Percentiles rank a stretch among this genome's conserved stretches.
Evolutionary conservation across 2,113 vertebrate genomes (phyloP).

Genomic region (Tragelaphus buxtoni): DNA sequence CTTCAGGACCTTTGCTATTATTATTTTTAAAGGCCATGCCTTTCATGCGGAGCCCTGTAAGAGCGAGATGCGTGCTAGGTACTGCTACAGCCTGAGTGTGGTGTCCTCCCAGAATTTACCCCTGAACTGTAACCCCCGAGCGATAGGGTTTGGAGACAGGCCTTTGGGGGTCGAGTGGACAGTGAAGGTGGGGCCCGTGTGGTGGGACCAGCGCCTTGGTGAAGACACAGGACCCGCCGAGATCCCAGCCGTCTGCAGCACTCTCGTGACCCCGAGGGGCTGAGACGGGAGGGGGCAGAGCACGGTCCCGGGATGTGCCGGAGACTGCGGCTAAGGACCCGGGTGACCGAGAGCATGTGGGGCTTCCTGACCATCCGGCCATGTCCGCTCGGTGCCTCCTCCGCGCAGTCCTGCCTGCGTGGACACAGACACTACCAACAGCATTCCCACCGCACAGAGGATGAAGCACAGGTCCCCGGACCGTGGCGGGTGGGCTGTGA

Average conservation of each 20-base stretch:
- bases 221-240: fast-evolving
- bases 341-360: fast-evolving
- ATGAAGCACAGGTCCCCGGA: fast-evolving
- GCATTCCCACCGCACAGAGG: too few relatives aligned
- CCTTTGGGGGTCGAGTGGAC: background rate
- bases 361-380: too few relatives aligned
- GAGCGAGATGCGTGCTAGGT: too few relatives aligned
- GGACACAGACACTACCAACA: background rate
- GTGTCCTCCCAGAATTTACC: background rate
- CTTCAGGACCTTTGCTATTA: too few relatives aligned
- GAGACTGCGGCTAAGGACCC: background rate
- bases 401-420: background rate
- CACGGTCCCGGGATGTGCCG: fast-evolving
- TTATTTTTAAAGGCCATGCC: background rate
- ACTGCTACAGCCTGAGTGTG: background rate
- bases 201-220: fast-evolving
- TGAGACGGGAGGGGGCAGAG: background rate
- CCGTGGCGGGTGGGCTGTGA: background rate
- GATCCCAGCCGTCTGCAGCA: fast-evolving
- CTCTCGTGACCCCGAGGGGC: background rate
- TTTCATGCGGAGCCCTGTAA: background rate
- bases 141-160: background rate
- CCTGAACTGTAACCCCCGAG: background rate
- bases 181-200: fast-evolving
- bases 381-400: fast-evolving